Evolutionary conservation across 23 tunicate species (phyloP).

Genomic region (Pegea sp.): DNA sequence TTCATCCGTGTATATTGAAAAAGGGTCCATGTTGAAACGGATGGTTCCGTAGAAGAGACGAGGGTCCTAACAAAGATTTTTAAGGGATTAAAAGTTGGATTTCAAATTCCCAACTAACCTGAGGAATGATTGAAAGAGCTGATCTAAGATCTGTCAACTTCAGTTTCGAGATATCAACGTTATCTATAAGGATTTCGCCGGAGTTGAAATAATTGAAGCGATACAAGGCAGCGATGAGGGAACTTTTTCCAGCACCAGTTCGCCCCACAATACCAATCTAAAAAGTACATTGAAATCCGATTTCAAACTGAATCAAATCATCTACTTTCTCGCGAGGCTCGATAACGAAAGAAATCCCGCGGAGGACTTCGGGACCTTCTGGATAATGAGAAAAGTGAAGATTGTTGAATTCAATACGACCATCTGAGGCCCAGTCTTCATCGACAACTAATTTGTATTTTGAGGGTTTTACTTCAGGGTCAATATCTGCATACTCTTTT

Average conservation of each 20-base stretch:
- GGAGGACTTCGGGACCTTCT: constrained; percentile 45
- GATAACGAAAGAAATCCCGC: constrained; percentile 14
- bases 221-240: constrained; percentile 35
- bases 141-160: constrained; percentile 27
- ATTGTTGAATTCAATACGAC: constrained; percentile 19
- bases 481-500: constrained; percentile 37
- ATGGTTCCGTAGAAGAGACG: constrained; percentile 59
- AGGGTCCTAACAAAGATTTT: constrained; percentile 33
- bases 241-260: constrained; percentile 75
- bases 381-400: constrained; percentile 37
- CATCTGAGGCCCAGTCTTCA: constrained; percentile 40
- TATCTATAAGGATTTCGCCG: constrained; percentile 36
- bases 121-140: constrained; percentile 34
- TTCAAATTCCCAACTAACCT: constrained; percentile 3
- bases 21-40: constrained; percentile 63
- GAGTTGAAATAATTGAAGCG: constrained; percentile 23
- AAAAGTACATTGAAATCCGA: background rate
- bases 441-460: too few relatives aligned
- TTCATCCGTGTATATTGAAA: constrained; percentile 37
- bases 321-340: constrained; percentile 38
- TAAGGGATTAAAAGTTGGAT: background rate
- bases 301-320: background rate
- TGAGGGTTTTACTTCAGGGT: constrained; percentile 21
- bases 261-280: constrained; percentile 59
- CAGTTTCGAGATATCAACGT: constrained; percentile 13